Conservation (phyloP, 1,140 invertebrate species). For the Formica exsecta region DNA sequence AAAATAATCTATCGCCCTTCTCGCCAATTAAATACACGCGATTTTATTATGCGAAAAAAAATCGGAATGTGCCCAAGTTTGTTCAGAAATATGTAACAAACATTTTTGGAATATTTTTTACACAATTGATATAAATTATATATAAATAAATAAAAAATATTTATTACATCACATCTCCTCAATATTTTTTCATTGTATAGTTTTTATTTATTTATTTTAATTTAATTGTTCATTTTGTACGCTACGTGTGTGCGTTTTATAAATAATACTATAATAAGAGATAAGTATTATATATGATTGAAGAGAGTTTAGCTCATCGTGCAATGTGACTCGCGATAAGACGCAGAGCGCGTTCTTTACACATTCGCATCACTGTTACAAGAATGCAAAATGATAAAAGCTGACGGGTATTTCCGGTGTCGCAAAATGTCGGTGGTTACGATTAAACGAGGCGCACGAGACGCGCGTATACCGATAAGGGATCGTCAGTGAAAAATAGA, state of each 20-base stretch:
- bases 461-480: constrained; percentile 44
- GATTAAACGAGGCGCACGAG: constrained; percentile 31
- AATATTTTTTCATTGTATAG: background rate
- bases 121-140: background rate
- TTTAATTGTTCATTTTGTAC: background rate
- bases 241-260: background rate
- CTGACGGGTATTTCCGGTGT: constrained; percentile 42
- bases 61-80: background rate
- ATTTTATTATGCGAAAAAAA: background rate
- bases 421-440: constrained; percentile 46
- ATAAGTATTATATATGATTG: constrained; percentile 23
- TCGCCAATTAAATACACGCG: background rate
- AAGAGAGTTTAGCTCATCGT: constrained; percentile 23
- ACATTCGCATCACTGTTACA: background rate
- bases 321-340: constrained; percentile 45
- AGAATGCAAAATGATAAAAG: constrained; percentile 48
- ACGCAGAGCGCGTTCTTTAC: background rate
- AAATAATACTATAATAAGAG: constrained; percentile 26
- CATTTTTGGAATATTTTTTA: background rate
- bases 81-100: background rate
- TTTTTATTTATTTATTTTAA: background rate
- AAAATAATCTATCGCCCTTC: background rate
- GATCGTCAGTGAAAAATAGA: constrained; percentile 27
- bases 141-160: background rate
- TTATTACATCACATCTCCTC: background rate